Evolutionary conservation across 2,797 vertebrate genomes (phyloP).

Genomic region (Lacerta agilis): DNA sequence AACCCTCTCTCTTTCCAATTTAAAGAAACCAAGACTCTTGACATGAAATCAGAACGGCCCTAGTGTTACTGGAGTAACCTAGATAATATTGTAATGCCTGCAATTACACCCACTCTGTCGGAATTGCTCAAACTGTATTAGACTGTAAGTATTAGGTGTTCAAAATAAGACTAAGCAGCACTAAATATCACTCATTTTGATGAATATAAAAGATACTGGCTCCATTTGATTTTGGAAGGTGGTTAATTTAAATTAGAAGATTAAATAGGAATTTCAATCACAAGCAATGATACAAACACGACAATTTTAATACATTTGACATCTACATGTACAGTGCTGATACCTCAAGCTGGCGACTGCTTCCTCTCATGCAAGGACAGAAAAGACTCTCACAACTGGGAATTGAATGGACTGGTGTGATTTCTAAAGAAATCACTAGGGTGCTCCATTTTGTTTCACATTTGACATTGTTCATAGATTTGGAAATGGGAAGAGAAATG

Average conservation of each 20-base stretch:
- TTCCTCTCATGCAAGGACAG: background rate
- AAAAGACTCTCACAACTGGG: background rate
- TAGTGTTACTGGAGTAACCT: background rate
- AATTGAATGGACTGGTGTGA: background rate
- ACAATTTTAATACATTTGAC: background rate
- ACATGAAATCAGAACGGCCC: background rate
- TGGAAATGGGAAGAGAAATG: background rate
- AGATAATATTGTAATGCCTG: background rate
- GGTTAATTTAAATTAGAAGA: background rate
- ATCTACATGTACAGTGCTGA: background rate
- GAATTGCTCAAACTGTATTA: accelerated
- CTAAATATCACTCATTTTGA: background rate
- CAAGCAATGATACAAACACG: background rate
- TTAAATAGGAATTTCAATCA: background rate
- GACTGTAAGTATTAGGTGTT: background rate
- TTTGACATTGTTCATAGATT: background rate
- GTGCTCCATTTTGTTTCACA: background rate
- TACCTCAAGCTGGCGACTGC: too few species aligned
- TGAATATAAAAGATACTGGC: background rate
- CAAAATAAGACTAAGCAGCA: background rate
- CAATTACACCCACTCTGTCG: background rate
- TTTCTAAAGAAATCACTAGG: background rate
- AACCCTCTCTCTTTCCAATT: background rate
- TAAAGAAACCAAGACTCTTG: constrained; percentile 2
- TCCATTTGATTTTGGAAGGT: background rate